Evolutionary conservation across 1,140 invertebrate species (phyloP), one percentile per base, ranked within the genome.

Genomic region (Drosophila tristis): DNA sequence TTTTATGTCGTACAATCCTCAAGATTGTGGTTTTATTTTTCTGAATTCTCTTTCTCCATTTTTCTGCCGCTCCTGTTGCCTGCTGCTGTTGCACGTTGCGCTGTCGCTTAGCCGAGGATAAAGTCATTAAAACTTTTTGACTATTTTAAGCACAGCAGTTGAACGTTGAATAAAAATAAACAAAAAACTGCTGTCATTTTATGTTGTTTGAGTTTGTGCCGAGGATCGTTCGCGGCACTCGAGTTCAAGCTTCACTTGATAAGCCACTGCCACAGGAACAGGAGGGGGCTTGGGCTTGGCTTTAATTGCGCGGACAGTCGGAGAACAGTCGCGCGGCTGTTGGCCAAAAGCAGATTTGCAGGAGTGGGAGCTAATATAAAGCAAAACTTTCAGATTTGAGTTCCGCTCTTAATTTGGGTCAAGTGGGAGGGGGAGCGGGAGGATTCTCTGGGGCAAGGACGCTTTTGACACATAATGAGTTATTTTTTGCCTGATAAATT

Each of bases 111-210:
- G 39, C 58, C 77, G 70, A 67, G 59, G 80, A 39, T 76, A 79
- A 89, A 89, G 84, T 89, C 84, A 89, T 89, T 89, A 89, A 89
- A 89, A 89, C 76, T 84, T 89, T 77, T 89, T 51, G 78, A 89
- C 84, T 84, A 89, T 89, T 89, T 89, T 80, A 79, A 84, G 62
- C 75, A 62, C 54, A 68, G 61, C 75, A 39, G 35, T 39, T 39
- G 35, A 39, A 13, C 35, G 57, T 60, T 63, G 62, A 78, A 39
- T 39, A 13, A 68, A 87, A 82, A 78, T 76, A 63, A 87, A 82
- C 68, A 74, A 66, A 87, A 87, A 78, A 39, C 35, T 39, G 35
- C 81, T 89, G 78, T 87, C 63, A 81, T 87, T 87, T 86, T 70
- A 87, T 85, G 84, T 86, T 87, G 78, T 87, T 84, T 80, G 61